These are phyloP conservation scores for Tragelaphus oryx DNA, from an alignment of 2,797 vertebrate genomes.

Conservation along the genomic window DNA sequence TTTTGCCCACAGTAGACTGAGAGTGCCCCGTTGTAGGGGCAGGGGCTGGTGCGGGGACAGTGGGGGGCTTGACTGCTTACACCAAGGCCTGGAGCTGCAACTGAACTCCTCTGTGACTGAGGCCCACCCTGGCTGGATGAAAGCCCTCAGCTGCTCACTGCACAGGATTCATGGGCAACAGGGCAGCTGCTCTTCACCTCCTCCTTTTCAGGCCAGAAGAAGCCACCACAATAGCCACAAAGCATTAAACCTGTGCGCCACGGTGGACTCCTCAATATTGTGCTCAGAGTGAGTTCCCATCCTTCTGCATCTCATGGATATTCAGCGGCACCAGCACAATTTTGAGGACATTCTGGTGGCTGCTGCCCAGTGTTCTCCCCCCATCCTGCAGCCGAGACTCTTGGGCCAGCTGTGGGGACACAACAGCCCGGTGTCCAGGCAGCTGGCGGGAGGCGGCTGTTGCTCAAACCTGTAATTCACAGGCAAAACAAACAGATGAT, in stretches of 20 bases:
- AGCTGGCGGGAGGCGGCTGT: not conserved
- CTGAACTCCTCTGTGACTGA: not conserved
- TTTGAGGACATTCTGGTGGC: accelerated
- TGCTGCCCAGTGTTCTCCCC: accelerated
- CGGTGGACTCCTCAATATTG: accelerated
- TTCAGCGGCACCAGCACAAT: accelerated
- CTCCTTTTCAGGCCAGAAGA: no score
- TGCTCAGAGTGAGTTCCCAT: accelerated
- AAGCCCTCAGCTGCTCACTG: accelerated
- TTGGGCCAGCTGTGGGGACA: not conserved
- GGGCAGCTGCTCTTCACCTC: not conserved
- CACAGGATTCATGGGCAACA: accelerated
- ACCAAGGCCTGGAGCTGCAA: accelerated
- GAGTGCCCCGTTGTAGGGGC: not conserved
- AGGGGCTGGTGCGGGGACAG: not conserved
- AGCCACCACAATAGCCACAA: accelerated
- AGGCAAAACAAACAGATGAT: slow-evolving; percentile 34
- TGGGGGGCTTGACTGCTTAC: accelerated
- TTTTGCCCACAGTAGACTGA: not conserved
- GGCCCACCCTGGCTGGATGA: not conserved
- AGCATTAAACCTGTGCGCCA: not conserved
- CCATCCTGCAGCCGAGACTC: accelerated
- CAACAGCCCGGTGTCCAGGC: not conserved
- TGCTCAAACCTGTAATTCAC: not conserved
- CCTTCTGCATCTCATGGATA: accelerated